Percentiles rank a stretch among this genome's conserved stretches.
Evolutionary conservation across 2,888 invertebrate genomes (phyloP).

Genomic region (Nemotelus nigrinus): DNA sequence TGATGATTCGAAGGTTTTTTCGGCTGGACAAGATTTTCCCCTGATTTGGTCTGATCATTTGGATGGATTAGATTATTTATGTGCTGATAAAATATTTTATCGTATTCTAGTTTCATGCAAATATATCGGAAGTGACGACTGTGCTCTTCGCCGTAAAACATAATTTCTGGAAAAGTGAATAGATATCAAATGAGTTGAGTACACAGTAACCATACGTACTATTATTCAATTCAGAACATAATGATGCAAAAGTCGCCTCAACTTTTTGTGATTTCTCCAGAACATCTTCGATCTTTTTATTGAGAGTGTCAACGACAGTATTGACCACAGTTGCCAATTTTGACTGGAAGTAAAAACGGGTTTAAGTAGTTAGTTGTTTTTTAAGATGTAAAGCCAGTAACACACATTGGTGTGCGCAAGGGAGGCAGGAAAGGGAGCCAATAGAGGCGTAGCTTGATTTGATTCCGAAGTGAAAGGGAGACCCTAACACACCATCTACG

Average conservation of each 20-base stretch:
- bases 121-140: constrained; percentile 62
- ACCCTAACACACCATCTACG: too few relatives aligned
- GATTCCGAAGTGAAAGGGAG: too few relatives aligned
- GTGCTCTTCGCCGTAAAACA: constrained; percentile 62
- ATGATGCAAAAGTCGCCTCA: not conserved
- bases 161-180: constrained; percentile 55
- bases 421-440: not conserved
- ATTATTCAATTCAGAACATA: constrained; percentile 37
- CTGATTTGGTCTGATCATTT: not conserved
- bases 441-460: not conserved
- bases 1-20: not conserved
- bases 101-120: constrained; percentile 64
- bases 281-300: constrained; percentile 36
- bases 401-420: not conserved
- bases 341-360: not conserved
- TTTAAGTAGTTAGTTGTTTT: not conserved
- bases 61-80: constrained; percentile 30
- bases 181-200: not conserved
- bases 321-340: constrained; percentile 24
- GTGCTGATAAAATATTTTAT: constrained; percentile 52
- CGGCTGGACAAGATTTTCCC: not conserved
- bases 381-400: not conserved
- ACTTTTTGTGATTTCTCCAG: constrained; percentile 31
- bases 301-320: constrained; percentile 13
- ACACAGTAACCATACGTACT: constrained; percentile 20